These are phyloP conservation scores for Burhinus oedicnemus DNA, from an alignment of 2,113 vertebrate genomes.

Conservation along the genomic window DNA sequence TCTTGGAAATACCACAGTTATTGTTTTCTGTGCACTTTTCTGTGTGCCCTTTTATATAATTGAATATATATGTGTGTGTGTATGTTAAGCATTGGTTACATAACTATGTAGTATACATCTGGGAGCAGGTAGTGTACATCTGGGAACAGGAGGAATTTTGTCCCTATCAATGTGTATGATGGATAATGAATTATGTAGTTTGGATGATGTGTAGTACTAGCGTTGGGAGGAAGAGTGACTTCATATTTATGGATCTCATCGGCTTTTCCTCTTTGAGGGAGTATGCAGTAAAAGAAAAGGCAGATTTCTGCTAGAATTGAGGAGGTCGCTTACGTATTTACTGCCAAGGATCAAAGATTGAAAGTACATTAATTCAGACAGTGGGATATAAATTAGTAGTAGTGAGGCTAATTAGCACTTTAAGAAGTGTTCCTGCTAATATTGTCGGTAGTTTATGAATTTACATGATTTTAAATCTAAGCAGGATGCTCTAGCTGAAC, in stretches of 20 bases:
- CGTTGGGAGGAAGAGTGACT: not conserved
- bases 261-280: not conserved
- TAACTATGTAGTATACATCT: not conserved
- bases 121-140: not conserved
- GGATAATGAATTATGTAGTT: not conserved
- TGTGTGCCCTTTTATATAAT: not conserved
- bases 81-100: not conserved
- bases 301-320: not conserved
- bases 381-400: not conserved
- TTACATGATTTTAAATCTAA: not conserved
- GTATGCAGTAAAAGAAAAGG: not conserved
- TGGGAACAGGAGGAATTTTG: not conserved
- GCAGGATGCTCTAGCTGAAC: not conserved
- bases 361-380: not conserved
- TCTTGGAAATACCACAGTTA: not conserved
- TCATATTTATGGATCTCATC: not conserved
- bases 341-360: not conserved
- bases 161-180: not conserved
- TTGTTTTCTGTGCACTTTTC: not conserved
- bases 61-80: not conserved
- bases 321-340: fast-evolving
- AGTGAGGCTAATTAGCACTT: not conserved
- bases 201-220: not conserved
- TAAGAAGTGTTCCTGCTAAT: not conserved
- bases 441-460: not conserved